Percentiles rank a stretch among this genome's conserved stretches.
These are phyloP conservation scores for Excalfactoria chinensis DNA, from an alignment of 2,113 vertebrate species.

Conservation along the genomic window DNA sequence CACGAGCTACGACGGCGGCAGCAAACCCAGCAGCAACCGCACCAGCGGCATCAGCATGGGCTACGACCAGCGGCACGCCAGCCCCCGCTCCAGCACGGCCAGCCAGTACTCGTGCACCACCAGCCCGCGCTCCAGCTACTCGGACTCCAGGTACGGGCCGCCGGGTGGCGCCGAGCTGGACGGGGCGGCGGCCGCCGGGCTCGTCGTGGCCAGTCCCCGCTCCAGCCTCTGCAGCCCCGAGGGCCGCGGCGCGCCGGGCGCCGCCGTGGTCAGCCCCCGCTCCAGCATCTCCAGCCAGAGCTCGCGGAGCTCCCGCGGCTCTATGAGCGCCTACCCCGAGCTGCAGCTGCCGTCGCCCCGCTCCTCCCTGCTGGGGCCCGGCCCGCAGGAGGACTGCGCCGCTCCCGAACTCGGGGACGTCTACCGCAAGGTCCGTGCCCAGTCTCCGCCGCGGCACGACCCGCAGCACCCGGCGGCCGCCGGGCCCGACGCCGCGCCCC, in stretches of 20 bases:
- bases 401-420: constrained; percentile 80
- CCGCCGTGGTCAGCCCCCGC: constrained; percentile 83
- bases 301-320: constrained; percentile 89
- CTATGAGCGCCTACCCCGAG: constrained; percentile 89
- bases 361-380: constrained; percentile 82
- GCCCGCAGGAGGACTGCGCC: constrained; percentile 79
- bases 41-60: constrained; percentile 98
- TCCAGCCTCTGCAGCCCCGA: constrained; percentile 90
- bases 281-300: constrained; percentile 93
- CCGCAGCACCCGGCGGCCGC: constrained; percentile 44
- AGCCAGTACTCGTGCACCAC: constrained; percentile 87
- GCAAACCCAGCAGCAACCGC: constrained; percentile 89
- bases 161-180: constrained; percentile 73
- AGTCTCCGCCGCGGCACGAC: constrained; percentile 79
- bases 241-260: constrained; percentile 70
- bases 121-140: constrained; percentile 86
- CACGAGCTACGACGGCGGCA: constrained; percentile 88
- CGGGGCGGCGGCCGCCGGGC: constrained; percentile 23
- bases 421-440: constrained; percentile 77
- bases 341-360: constrained; percentile 86
- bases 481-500: constrained; percentile 55
- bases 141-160: constrained; percentile 79
- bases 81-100: constrained; percentile 89
- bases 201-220: constrained; percentile 81
- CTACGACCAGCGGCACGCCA: constrained; percentile 93